phyloP scores from a whole-genome alignment of 2,797 vertebrate species.

The Argya squamiceps region DNA sequence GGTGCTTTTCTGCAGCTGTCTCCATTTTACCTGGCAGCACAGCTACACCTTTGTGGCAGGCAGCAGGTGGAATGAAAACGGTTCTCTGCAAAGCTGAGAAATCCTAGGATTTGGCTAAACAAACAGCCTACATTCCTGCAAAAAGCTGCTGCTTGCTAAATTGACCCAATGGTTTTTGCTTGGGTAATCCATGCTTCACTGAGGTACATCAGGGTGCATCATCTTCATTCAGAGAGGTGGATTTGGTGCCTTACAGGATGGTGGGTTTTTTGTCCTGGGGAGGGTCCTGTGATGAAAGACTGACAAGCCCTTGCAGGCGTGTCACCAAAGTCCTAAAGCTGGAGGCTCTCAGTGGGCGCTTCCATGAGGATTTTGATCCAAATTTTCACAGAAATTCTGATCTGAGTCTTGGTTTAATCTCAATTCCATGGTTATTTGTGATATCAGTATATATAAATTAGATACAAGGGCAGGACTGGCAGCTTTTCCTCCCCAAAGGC shows the following conservation, averaged over 20 bases:
- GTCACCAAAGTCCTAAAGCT: neutral
- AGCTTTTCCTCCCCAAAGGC: neutral
- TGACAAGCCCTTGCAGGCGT: neutral
- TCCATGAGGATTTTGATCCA: neutral
- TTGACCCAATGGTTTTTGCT: neutral
- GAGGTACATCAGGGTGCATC: neutral
- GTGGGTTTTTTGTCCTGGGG: neutral
- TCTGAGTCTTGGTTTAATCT: neutral
- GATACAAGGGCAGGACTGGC: neutral
- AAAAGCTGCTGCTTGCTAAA: neutral
- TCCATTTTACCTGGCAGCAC: constrained; percentile 34
- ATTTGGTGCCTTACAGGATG: neutral
- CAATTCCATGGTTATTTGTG: neutral
- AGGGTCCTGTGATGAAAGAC: neutral
- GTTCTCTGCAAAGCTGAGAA: neutral
- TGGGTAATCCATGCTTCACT: neutral
- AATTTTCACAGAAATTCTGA: neutral
- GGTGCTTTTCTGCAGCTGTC: neutral
- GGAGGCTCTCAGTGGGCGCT: neutral
- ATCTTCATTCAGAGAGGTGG: neutral
- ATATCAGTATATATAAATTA: neutral
- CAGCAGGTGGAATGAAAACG: constrained; percentile 54
- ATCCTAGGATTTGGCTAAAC: neutral
- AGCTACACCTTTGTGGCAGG: constrained; percentile 43
- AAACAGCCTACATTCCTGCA: neutral